Percentiles rank a stretch among this genome's conserved stretches.
These are phyloP conservation scores for Micropoecilia bifurca DNA, from an alignment of 2,797 vertebrate genomes.

Conservation along the genomic window DNA sequence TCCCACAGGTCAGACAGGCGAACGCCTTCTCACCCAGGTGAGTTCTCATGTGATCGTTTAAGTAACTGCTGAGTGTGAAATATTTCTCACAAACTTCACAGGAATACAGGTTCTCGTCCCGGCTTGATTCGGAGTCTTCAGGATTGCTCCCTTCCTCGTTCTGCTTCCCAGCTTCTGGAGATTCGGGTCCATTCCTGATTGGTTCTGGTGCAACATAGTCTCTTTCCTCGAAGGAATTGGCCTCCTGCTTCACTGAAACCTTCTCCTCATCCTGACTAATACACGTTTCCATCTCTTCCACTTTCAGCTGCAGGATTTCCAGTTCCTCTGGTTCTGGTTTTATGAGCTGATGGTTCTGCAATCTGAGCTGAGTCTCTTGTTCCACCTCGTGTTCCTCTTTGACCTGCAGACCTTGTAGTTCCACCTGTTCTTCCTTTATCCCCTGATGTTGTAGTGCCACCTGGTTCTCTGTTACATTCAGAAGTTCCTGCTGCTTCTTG, in stretches of 20 bases:
- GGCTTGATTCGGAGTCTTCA: not conserved
- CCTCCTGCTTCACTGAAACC: not conserved
- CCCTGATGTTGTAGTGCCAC: not conserved
- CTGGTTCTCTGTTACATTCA: not conserved
- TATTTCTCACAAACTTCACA: not conserved
- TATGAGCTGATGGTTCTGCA: not conserved
- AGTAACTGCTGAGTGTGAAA: not conserved
- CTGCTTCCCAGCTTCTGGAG: not conserved
- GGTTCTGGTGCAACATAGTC: not conserved
- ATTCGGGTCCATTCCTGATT: not conserved
- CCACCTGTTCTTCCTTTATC: not conserved
- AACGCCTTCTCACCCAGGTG: not conserved
- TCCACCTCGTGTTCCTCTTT: not conserved
- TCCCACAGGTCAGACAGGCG: not conserved
- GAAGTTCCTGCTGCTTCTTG: not conserved
- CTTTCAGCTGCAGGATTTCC: slow-evolving; percentile 1
- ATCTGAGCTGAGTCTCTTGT: not conserved
- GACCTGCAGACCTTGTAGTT: not conserved
- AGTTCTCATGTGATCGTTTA: slow-evolving; percentile 3
- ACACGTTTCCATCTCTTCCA: not conserved
- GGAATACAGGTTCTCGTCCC: not conserved
- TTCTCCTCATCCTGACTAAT: not conserved
- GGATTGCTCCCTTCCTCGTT: not conserved
- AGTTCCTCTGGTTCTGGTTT: not conserved
- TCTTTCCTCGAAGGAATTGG: not conserved